A percentile compares a stretch with the other conserved stretches of the same genome.
These are phyloP conservation scores for Holothuria leucospilota DNA, from an alignment of 53 echinoderm and acorn worm genomes.

Conservation along the genomic window DNA sequence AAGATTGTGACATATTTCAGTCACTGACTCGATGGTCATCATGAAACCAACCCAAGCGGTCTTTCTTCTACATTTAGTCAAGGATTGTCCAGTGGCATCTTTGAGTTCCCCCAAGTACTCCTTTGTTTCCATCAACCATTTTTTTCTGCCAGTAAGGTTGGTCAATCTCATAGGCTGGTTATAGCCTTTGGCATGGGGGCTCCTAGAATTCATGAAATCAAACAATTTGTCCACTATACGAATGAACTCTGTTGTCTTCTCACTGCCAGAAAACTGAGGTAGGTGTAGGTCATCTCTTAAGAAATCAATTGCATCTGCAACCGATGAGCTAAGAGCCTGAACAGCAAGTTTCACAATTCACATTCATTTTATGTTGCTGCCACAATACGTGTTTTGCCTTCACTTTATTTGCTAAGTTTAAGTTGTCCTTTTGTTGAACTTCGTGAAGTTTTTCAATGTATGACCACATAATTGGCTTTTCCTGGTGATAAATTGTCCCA, in stretches of 20 bases:
- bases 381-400: neutral
- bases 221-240: conserved; percentile 63
- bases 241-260: conserved; percentile 74
- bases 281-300: conserved; percentile 53
- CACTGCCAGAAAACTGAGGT: conserved; percentile 60
- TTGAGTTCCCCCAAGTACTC: conserved; percentile 51
- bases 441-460: conserved; percentile 63
- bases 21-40: conserved; percentile 61
- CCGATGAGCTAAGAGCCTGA: conserved; percentile 68
- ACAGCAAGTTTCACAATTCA: conserved; percentile 14
- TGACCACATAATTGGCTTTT: conserved; percentile 55
- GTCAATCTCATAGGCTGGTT: conserved; percentile 57
- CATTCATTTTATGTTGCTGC: too few relatives aligned
- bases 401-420: neutral
- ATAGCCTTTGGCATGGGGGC: conserved; percentile 38
- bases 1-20: conserved; percentile 60
- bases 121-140: conserved; percentile 64
- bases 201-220: conserved; percentile 70
- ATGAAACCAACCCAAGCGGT: conserved; percentile 20
- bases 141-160: conserved; percentile 45
- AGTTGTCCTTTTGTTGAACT: conserved; percentile 19
- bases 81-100: conserved; percentile 25
- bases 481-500: conserved; percentile 27
- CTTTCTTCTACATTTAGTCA: conserved; percentile 48
- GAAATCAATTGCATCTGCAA: conserved; percentile 69